Conservation (phyloP, 2,797 vertebrate species). For the Acanthurus leucopareius region DNA sequence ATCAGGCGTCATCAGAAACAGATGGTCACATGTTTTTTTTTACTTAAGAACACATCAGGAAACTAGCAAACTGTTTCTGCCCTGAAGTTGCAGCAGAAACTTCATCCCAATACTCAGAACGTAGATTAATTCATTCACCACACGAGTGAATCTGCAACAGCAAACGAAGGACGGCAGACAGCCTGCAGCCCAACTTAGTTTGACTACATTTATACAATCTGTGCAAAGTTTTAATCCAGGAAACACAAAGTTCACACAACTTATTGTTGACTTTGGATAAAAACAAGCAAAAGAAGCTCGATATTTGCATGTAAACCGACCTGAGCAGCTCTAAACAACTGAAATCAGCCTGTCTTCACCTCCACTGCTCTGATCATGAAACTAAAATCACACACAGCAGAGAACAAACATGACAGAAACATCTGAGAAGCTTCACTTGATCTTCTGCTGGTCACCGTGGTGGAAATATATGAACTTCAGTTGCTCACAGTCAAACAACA, state of each 20-base stretch:
- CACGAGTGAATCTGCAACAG: not conserved
- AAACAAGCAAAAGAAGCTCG: not conserved
- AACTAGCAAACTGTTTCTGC: not conserved
- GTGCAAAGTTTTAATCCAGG: not conserved
- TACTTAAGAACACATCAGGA: too few relatives aligned
- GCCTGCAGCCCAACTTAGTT: slow-evolving; percentile 2
- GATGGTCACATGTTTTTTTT: slow-evolving; percentile 55
- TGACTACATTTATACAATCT: not conserved
- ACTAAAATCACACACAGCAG: slow-evolving; percentile 7
- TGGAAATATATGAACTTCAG: too few relatives aligned
- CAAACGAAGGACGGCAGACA: not conserved
- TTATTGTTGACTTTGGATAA: not conserved
- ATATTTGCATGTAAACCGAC: not conserved
- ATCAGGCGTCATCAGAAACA: slow-evolving; percentile 43
- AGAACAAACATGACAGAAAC: not conserved
- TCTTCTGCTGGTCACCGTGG: slow-evolving; percentile 1
- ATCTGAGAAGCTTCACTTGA: not conserved
- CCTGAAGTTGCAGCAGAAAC: not conserved
- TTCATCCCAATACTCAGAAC: not conserved
- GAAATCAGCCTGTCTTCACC: not conserved
- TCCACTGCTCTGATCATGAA: not conserved
- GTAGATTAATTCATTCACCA: not conserved
- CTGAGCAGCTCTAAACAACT: not conserved
- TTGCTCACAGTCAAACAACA: too few relatives aligned
- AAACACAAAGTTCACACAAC: not conserved